Percentiles rank a stretch among this genome's conserved stretches.
phyloP scores from a whole-genome alignment of 2,797 vertebrate genomes.

The Micromesistius poutassou region DNA sequence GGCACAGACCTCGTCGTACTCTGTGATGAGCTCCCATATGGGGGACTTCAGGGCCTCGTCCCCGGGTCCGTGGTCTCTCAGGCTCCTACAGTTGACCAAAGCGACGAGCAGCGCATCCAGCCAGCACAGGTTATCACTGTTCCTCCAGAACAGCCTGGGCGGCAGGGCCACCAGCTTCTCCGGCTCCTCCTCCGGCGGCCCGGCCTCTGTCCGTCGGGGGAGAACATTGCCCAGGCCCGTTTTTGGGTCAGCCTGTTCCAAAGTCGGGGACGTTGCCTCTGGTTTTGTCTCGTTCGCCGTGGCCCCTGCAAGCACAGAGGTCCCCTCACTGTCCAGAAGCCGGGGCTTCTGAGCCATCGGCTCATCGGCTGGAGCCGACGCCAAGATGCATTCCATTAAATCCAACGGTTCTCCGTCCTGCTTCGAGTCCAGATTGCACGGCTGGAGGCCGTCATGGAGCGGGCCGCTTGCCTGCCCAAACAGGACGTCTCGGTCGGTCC shows the following conservation, averaged over 20 bases:
- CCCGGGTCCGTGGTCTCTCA: constrained; percentile 53
- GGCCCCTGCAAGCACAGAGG: background rate
- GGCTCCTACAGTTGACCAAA: constrained; percentile 77
- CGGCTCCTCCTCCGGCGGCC: constrained; percentile 3
- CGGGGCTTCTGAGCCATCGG: background rate
- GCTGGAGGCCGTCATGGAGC: background rate
- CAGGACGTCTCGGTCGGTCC: background rate
- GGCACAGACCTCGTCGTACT: constrained; percentile 68
- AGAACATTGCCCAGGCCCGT: background rate
- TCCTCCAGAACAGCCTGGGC: constrained; percentile 82
- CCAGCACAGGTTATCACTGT: constrained; percentile 83
- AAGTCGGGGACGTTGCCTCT: background rate
- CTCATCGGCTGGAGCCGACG: background rate
- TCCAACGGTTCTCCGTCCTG: background rate
- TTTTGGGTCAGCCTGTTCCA: background rate
- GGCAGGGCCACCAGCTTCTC: constrained; percentile 44
- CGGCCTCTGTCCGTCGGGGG: background rate
- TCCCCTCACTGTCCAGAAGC: background rate
- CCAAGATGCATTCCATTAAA: background rate
- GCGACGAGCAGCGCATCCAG: constrained; percentile 85
- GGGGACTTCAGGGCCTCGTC: constrained; percentile 51
- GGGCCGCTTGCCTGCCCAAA: background rate
- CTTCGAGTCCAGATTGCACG: constrained; percentile 11
- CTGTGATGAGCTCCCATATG: constrained; percentile 71
- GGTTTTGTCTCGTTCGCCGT: constrained; percentile 1